phyloP scores from a whole-genome alignment of 1,140 invertebrate species.

The Lucilia cuprina region DNA sequence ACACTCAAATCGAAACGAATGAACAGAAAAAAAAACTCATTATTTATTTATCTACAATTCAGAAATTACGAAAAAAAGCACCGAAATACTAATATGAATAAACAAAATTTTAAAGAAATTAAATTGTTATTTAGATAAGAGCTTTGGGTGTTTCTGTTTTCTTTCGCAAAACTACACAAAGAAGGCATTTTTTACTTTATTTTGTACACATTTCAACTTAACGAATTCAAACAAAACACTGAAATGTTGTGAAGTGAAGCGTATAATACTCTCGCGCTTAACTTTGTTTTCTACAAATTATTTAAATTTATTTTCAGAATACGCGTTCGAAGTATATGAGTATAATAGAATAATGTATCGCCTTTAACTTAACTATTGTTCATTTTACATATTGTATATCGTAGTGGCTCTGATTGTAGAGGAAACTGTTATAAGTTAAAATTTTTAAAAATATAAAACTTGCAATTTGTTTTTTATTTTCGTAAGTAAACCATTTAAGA shows the following conservation, averaged over 20 bases:
- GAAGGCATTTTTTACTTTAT: background rate
- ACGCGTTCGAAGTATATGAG: background rate
- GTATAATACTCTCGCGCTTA: background rate
- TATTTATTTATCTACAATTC: constrained; percentile 8
- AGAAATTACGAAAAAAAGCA: background rate
- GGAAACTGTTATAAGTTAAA: too few relatives aligned
- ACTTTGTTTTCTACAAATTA: background rate
- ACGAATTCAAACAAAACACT: background rate
- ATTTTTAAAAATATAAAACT: too few relatives aligned
- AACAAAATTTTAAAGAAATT: constrained; percentile 5
- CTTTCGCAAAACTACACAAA: background rate
- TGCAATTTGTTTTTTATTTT: too few relatives aligned
- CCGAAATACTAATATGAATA: background rate
- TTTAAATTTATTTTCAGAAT: background rate
- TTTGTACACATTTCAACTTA: background rate
- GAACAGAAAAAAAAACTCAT: background rate
- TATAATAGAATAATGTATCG: too few relatives aligned
- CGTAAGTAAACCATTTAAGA: too few relatives aligned
- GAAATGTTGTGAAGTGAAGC: background rate
- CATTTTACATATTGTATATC: too few relatives aligned
- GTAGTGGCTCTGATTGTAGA: too few relatives aligned
- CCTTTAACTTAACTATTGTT: too few relatives aligned
- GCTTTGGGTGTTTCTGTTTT: background rate
- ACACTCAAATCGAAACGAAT: background rate
- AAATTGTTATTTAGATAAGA: constrained; percentile 5